Percentiles rank a stretch among this genome's conserved stretches.
phyloP scores from a whole-genome alignment of 2,888 invertebrate genomes.

The Phorcus lineatus region DNA sequence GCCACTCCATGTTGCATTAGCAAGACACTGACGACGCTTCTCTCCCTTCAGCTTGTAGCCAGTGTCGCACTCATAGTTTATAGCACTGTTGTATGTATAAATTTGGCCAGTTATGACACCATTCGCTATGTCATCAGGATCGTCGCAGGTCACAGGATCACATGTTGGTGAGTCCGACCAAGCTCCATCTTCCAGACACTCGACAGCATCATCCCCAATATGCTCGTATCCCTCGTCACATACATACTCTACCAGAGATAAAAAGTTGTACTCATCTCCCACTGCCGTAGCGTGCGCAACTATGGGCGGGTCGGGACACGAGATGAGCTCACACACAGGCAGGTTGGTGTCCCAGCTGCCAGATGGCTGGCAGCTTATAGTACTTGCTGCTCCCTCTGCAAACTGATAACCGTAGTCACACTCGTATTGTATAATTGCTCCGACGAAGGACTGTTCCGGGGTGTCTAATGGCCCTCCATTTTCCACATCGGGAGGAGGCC shows the following conservation, averaged over 20 bases:
- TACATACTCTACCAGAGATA: conserved; percentile 60
- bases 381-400: conserved; percentile 39
- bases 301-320: conserved; percentile 61
- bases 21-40: conserved; percentile 43
- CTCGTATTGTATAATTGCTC: conserved; percentile 47
- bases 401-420: conserved; percentile 57
- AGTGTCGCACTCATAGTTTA: conserved; percentile 56
- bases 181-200: conserved; percentile 61
- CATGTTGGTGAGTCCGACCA: conserved; percentile 64
- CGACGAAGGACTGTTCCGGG: conserved; percentile 55
- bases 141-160: conserved; percentile 74
- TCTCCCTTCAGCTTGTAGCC: conserved; percentile 65
- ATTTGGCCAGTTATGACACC: conserved; percentile 45
- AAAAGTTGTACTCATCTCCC: conserved; percentile 50
- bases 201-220: conserved; percentile 49
- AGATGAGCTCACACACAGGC: conserved; percentile 63
- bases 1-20: conserved; percentile 48
- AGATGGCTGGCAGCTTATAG: conserved; percentile 60
- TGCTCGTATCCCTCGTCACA: conserved; percentile 70
- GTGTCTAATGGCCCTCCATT: conserved; percentile 38
- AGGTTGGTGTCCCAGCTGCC: conserved; percentile 67
- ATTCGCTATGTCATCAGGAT: conserved; percentile 64
- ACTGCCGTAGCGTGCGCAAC: conserved; percentile 52
- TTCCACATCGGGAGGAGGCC: conserved; percentile 68
- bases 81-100: conserved; percentile 46